Evolutionary conservation across 2,888 invertebrate species (phyloP).

Genomic region (Dyspetes luteomarginatus): DNA sequence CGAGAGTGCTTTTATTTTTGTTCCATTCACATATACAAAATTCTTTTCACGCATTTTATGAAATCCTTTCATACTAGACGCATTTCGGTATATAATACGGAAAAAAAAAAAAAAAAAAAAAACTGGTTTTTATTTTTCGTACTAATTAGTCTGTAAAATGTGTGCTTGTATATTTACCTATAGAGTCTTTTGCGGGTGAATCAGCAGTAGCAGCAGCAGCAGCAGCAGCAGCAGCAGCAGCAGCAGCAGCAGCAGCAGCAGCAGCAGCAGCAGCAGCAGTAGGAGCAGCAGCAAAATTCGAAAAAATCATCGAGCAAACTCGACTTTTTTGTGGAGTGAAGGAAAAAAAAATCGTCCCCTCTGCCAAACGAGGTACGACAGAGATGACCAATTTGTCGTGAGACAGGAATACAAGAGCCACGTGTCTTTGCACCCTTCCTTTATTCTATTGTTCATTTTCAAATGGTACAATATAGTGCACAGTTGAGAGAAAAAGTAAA

Average conservation of each 20-base stretch:
- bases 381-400: constrained; percentile 52
- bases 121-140: constrained; percentile 31
- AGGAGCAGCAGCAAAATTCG: constrained; percentile 40
- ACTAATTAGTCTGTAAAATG: constrained; percentile 21
- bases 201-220: too few species aligned
- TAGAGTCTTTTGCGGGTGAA: too few species aligned
- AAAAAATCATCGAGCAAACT: constrained; percentile 42
- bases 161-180: background rate
- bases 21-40: constrained; percentile 48
- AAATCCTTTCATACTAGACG: constrained; percentile 38
- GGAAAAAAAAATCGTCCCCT: constrained; percentile 24
- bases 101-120: background rate
- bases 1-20: too few species aligned
- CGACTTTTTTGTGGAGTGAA: constrained; percentile 42
- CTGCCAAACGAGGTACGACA: background rate
- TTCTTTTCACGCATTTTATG: constrained; percentile 51
- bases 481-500: background rate
- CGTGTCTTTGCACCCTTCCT: too few species aligned
- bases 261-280: too few species aligned
- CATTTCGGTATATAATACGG: constrained; percentile 9
- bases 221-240: too few species aligned
- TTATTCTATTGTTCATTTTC: constrained; percentile 28
- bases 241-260: too few species aligned
- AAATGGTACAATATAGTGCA: background rate
- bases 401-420: constrained; percentile 47